Evolutionary conservation across 1,140 invertebrate genomes (phyloP), one percentile per base, ranked within the genome.

Genomic region (Drosophila nigromelanica): DNA sequence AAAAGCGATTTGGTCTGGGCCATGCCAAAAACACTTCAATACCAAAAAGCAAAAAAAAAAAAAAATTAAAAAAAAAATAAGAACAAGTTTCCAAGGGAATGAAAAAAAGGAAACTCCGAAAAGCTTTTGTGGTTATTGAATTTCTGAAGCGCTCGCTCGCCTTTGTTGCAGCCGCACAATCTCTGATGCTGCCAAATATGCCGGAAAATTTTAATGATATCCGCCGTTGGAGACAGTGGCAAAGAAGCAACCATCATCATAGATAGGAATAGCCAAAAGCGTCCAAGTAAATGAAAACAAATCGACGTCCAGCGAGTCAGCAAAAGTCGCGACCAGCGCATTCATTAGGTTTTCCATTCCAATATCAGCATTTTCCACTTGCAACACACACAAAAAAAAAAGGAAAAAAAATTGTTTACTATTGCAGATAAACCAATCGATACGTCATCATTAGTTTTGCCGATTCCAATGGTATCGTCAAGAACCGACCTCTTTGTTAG

Each of bases 151-250:
- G 45, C 64, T 68, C 63, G 45, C 27, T 52, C 45, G 30, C 27
- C 35, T 66, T 78, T 73, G 39, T 42, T 47, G 78, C 45, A 40
- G 52, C 30, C 54, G 7, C 33, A 42, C 73, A 68, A 70, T 67
- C 56, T 67, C 50, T 55, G 59, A 70, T 45, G 66, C 66, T 77
- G 81, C 64, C 80, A 85, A 85, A 85, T 85, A 83, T 71, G 69
- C 76, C 62, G 80, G 73, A 85, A 85, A 85, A 85, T 80, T 85
- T 85, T 85, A 85, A 85, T 85, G 80, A 85, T 85, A 70, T 85
- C 80, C 80, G 80, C 37, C 33, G 27, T 45, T 45, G 54, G 59
- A 71, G 56, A 70, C 47, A 61, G 52, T 35, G 2, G 6, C 35
- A 37, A 12, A 10, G 15, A 12, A 10, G 15, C 47, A 56, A 21